phyloP scores from a whole-genome alignment of 2,888 invertebrate genomes.

The Sarcophaga caerulescens region DNA sequence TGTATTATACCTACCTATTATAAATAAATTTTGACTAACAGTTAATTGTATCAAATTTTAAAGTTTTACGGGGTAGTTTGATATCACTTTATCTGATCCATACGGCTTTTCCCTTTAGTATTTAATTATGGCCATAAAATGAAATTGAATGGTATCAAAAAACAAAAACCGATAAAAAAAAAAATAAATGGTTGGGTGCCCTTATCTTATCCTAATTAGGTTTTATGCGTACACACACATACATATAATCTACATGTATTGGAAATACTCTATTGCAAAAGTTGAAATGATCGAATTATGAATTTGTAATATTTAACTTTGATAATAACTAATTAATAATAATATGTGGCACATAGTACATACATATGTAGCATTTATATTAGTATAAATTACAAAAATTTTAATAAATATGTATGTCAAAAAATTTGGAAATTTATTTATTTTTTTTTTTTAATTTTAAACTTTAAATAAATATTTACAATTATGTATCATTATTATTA shows the following conservation, averaged over 20 bases:
- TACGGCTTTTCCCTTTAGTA: slow-evolving; percentile 17
- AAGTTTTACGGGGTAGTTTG: neutral
- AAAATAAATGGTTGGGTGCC: too few relatives aligned
- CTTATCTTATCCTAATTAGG: neutral
- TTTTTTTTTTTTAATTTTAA: neutral
- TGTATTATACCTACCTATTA: too few relatives aligned
- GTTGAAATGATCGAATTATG: too few relatives aligned
- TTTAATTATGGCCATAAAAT: slow-evolving; percentile 23
- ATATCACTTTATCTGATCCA: neutral
- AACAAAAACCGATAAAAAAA: neutral
- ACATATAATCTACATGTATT: neutral
- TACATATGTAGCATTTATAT: too few relatives aligned
- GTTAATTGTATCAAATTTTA: neutral
- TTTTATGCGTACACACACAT: neutral
- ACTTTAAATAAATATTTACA: neutral
- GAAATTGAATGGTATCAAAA: neutral
- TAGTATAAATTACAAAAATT: too few relatives aligned
- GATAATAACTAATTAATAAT: too few relatives aligned
- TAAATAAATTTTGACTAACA: too few relatives aligned
- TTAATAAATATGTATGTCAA: too few relatives aligned
- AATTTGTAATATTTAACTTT: too few relatives aligned
- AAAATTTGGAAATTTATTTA: too few relatives aligned
- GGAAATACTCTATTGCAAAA: neutral
- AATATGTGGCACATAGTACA: too few relatives aligned
- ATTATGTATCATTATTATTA: neutral